These are phyloP conservation scores for Endomychus coccineus DNA, from an alignment of 2,888 invertebrate genomes.

Conservation along the genomic window DNA sequence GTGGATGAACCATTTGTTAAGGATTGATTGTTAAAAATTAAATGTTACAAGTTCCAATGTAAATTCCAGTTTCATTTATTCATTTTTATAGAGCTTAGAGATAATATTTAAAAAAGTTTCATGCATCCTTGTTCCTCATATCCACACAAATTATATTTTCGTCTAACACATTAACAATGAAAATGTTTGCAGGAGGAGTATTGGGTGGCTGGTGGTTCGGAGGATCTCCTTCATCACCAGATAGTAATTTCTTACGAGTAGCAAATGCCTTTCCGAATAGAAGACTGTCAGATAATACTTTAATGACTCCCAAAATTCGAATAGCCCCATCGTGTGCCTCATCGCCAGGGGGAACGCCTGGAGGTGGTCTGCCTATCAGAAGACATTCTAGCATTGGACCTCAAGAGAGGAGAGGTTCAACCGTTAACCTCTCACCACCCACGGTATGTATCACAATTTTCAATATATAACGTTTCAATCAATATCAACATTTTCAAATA, in stretches of 20 bases:
- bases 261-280: conserved; percentile 74
- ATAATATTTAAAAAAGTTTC: too few species aligned
- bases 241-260: conserved; percentile 80
- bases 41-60: too few species aligned
- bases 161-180: too few species aligned
- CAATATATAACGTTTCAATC: too few species aligned
- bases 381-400: conserved; percentile 89
- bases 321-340: conserved; percentile 85
- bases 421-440: conserved; percentile 79
- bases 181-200: conserved; percentile 48
- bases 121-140: too few species aligned
- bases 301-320: conserved; percentile 84
- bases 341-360: conserved; percentile 65
- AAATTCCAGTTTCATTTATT: too few species aligned
- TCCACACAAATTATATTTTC: too few species aligned
- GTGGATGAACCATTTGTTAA: too few species aligned
- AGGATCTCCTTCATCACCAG: conserved; percentile 74
- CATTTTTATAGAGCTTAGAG: too few species aligned
- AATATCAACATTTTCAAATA: too few species aligned
- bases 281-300: conserved; percentile 83
- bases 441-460: conserved; percentile 79
- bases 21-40: too few species aligned
- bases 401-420: conserved; percentile 77
- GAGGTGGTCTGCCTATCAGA: conserved; percentile 72
- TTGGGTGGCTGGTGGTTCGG: conserved; percentile 79